phyloP scores from a whole-genome alignment of 2,797 vertebrate genomes.

The Lacerta bilineata region DNA sequence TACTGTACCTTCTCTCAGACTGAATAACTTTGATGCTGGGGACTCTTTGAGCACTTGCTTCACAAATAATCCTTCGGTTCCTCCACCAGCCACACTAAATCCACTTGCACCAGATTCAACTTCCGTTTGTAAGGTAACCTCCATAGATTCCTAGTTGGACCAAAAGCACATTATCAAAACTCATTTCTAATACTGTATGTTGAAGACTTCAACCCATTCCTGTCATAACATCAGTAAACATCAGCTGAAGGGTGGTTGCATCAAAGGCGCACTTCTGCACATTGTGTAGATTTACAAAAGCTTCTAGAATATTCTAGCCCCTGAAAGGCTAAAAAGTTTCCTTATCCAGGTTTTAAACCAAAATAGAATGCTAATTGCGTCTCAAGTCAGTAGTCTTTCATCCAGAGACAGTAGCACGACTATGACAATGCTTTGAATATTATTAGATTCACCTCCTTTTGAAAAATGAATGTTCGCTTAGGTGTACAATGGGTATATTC shows the following conservation, averaged over 20 bases:
- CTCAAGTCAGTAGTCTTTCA: background rate
- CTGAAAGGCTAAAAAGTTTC: background rate
- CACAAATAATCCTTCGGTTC: slow-evolving; percentile 91
- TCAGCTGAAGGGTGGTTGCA: slow-evolving; percentile 23
- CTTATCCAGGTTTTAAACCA: background rate
- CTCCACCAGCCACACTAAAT: slow-evolving; percentile 90
- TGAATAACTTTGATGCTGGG: slow-evolving; percentile 89
- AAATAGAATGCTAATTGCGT: background rate
- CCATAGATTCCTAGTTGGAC: slow-evolving; percentile 82
- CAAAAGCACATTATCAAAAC: slow-evolving; percentile 7
- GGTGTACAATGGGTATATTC: background rate
- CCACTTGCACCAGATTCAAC: slow-evolving; percentile 89
- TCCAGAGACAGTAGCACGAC: background rate
- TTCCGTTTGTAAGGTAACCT: slow-evolving; percentile 88
- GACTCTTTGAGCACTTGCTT: slow-evolving; percentile 91
- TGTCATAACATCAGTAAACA: background rate
- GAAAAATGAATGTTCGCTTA: background rate
- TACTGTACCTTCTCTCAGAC: slow-evolving; percentile 90
- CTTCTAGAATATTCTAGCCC: too few species aligned
- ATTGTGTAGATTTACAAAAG: slow-evolving; percentile 3
- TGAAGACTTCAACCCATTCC: background rate
- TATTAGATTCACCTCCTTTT: background rate
- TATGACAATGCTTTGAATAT: background rate
- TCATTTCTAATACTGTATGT: slow-evolving; percentile 18
- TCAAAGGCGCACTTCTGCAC: slow-evolving; percentile 8